Evolutionary conservation across 2,888 invertebrate species (phyloP).

Genomic region (Eupithecia subfuscata): DNA sequence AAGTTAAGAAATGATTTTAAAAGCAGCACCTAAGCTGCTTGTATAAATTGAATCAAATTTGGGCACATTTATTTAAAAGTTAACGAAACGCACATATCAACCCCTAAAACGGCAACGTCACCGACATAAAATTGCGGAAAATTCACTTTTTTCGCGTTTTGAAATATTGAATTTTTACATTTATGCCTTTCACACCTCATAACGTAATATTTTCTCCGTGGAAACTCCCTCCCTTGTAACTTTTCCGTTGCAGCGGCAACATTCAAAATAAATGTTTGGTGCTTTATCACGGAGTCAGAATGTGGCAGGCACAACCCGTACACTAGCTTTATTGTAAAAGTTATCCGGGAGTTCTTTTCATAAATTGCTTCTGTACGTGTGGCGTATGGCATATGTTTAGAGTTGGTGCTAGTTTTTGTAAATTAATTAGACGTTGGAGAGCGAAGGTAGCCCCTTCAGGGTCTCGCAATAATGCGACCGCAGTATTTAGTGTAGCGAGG

Average conservation of each 20-base stretch:
- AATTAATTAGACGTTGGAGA: conserved; percentile 50
- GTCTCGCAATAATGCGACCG: conserved; percentile 72
- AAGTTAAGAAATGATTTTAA: neutral
- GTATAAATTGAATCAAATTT: conserved; percentile 21
- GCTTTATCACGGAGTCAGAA: conserved; percentile 72
- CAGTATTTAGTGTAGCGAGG: conserved; percentile 72
- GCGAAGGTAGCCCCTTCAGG: conserved; percentile 51
- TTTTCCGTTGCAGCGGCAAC: conserved; percentile 78
- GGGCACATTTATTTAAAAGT: conserved; percentile 34
- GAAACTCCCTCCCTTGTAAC: conserved; percentile 70
- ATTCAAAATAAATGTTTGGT: conserved; percentile 82
- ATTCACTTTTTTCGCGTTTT: conserved; percentile 68
- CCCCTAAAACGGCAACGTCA: conserved; percentile 65
- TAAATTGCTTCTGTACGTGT: conserved; percentile 34
- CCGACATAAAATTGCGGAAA: conserved; percentile 70
- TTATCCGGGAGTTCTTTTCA: conserved; percentile 43
- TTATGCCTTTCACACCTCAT: conserved; percentile 84
- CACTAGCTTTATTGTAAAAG: conserved; percentile 51
- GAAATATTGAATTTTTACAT: conserved; percentile 84
- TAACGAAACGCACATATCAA: conserved; percentile 47
- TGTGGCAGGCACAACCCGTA: conserved; percentile 54
- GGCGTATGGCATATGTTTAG: conserved; percentile 18
- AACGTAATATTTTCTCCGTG: conserved; percentile 81
- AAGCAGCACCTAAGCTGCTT: neutral
- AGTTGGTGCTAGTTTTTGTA: conserved; percentile 29